These are phyloP conservation scores for Nudaria mundana DNA, from an alignment of 2,888 invertebrate species.

Conservation along the genomic window DNA sequence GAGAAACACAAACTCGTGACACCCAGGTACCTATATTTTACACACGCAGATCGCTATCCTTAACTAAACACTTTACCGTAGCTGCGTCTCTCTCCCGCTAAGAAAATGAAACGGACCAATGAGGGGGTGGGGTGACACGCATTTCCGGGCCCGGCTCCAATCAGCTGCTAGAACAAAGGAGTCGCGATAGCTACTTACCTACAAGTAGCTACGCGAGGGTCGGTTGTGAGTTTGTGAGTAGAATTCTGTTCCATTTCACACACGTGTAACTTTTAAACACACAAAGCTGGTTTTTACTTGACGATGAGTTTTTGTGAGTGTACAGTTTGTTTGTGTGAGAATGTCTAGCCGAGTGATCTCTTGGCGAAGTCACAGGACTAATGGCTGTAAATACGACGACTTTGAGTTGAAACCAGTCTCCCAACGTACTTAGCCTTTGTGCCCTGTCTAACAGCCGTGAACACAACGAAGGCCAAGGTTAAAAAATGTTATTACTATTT, in stretches of 20 bases:
- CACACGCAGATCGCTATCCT: constrained; percentile 73
- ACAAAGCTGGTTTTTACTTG: constrained; percentile 67
- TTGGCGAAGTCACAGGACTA: constrained; percentile 58
- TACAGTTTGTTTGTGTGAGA: constrained; percentile 59
- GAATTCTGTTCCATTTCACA: constrained; percentile 57
- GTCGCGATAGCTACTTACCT: constrained; percentile 78
- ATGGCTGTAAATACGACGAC: constrained; percentile 62
- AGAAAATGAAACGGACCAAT: constrained; percentile 82
- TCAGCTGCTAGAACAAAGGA: constrained; percentile 83
- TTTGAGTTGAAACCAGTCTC: constrained; percentile 51
- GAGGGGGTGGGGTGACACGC: constrained; percentile 81
- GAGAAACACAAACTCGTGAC: constrained; percentile 63
- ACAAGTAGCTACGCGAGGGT: constrained; percentile 72
- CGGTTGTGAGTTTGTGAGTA: constrained; percentile 65
- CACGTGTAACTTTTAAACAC: constrained; percentile 49
- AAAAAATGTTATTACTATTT: constrained; percentile 29
- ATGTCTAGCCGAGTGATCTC: constrained; percentile 67
- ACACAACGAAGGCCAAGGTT: constrained; percentile 37
- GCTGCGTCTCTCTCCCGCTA: constrained; percentile 78
- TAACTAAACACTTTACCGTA: constrained; percentile 71
- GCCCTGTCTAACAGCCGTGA: constrained; percentile 46
- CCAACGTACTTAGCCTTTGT: constrained; percentile 47
- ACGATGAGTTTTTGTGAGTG: constrained; percentile 64
- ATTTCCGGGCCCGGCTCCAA: constrained; percentile 81
- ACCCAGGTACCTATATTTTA: constrained; percentile 71